Conservation (phyloP, 1,140 invertebrate genomes). For the Trachelipus rathkii region DNA sequence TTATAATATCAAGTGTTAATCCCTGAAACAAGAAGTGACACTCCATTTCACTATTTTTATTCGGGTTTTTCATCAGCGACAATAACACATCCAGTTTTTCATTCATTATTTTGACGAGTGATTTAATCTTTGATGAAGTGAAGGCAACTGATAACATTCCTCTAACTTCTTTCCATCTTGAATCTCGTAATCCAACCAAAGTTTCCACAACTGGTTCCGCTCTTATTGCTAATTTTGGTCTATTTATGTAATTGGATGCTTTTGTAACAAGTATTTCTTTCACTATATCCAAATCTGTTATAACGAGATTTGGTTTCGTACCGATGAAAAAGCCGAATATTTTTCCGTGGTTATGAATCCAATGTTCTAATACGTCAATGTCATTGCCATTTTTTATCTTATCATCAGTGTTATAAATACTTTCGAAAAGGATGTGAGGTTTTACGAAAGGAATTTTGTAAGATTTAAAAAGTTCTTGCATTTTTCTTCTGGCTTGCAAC, state of each 20-base stretch:
- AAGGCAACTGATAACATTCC: slow-evolving; percentile 56
- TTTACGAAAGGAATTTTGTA: slow-evolving; percentile 49
- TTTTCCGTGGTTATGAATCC: slow-evolving; percentile 50
- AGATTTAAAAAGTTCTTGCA: not conserved
- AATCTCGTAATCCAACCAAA: slow-evolving; percentile 48
- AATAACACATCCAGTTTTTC: slow-evolving; percentile 48
- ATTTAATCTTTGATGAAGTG: slow-evolving; percentile 55
- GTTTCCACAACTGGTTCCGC: slow-evolving; percentile 49
- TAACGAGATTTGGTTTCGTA: slow-evolving; percentile 47
- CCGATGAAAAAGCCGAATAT: slow-evolving; percentile 51
- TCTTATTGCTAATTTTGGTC: slow-evolving; percentile 48
- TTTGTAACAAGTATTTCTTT: slow-evolving; percentile 50
- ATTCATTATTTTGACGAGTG: slow-evolving; percentile 50
- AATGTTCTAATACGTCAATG: slow-evolving; percentile 47
- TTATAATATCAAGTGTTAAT: slow-evolving; percentile 56
- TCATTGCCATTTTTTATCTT: slow-evolving; percentile 4
- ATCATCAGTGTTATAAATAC: slow-evolving; percentile 42
- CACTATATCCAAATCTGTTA: slow-evolving; percentile 50
- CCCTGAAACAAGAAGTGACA: slow-evolving; percentile 48
- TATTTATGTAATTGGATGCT: slow-evolving; percentile 48
- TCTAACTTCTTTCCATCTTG: slow-evolving; percentile 56
- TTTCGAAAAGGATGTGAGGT: slow-evolving; percentile 49
- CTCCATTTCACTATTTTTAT: slow-evolving; percentile 43
- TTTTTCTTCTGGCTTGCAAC: no score
- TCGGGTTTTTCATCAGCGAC: slow-evolving; percentile 40